Conservation (phyloP, 1,140 invertebrate genomes). For the Lepidostoma basale region DNA sequence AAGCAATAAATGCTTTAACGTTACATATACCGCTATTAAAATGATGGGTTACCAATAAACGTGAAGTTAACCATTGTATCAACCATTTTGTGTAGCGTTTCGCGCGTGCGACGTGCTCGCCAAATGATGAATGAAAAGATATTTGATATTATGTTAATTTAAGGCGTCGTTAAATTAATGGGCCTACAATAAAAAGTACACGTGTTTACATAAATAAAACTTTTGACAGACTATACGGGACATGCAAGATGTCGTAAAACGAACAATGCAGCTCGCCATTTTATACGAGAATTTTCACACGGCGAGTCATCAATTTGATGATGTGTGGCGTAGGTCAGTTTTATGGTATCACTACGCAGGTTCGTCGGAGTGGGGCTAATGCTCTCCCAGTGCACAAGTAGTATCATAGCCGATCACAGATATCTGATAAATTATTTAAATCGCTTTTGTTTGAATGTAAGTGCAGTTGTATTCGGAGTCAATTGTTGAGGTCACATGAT, state of each 20-base stretch:
- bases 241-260: constrained; percentile 25
- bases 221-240: constrained; percentile 18
- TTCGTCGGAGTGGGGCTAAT: constrained; percentile 43
- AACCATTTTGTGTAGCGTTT: no score
- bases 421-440: no score
- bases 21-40: no score
- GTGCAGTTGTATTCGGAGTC: no score
- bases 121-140: constrained; percentile 11
- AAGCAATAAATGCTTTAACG: no score
- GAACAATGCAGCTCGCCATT: constrained; percentile 19
- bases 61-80: no score
- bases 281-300: constrained; percentile 27
- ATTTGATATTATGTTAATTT: constrained; percentile 24
- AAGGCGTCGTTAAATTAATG: constrained; percentile 20
- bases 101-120: background rate
- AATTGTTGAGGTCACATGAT: no score
- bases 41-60: no score
- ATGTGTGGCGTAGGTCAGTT: constrained; percentile 42
- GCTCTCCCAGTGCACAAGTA: no score
- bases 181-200: constrained; percentile 23
- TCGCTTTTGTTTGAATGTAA: no score
- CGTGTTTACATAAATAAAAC: constrained; percentile 25
- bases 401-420: no score
- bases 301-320: constrained; percentile 27
- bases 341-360: constrained; percentile 39